Evolutionary conservation across 2,113 vertebrate species (phyloP).

Genomic region (Gavia stellata): DNA sequence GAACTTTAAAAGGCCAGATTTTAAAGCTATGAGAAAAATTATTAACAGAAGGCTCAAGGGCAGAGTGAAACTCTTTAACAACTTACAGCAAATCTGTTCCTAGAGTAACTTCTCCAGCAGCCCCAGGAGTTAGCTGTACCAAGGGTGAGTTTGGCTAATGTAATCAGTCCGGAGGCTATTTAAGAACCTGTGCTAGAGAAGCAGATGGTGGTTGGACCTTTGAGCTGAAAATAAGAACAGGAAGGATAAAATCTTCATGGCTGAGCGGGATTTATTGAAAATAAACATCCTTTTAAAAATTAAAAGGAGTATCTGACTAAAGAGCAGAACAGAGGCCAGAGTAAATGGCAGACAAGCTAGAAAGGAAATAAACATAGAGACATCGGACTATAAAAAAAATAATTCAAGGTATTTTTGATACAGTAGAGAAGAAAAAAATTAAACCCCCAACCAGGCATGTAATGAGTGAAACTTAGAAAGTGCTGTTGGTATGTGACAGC

Average conservation of each 20-base stretch:
- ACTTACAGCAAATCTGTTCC: conserved; percentile 35
- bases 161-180: conserved; percentile 22
- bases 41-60: conserved; percentile 64
- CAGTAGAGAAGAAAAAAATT: neutral
- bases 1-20: conserved; percentile 68
- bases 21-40: conserved; percentile 52
- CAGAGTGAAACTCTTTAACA: conserved; percentile 57
- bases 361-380: neutral
- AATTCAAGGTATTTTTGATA: neutral
- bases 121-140: neutral
- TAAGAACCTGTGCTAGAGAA: neutral
- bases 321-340: neutral
- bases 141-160: conserved; percentile 49
- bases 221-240: conserved; percentile 13
- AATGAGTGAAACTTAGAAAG: conserved; percentile 39
- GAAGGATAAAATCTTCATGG: neutral
- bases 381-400: neutral
- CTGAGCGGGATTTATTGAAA: conserved; percentile 2
- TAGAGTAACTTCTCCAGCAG: conserved; percentile 7
- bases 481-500: conserved; percentile 8
- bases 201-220: conserved; percentile 21
- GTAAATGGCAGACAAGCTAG: neutral
- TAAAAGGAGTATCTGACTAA: neutral
- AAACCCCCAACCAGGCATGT: neutral
- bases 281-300: conserved; percentile 25